Evolutionary conservation across 2,888 invertebrate genomes (phyloP).

Genomic region (Mesochorus sp.): DNA sequence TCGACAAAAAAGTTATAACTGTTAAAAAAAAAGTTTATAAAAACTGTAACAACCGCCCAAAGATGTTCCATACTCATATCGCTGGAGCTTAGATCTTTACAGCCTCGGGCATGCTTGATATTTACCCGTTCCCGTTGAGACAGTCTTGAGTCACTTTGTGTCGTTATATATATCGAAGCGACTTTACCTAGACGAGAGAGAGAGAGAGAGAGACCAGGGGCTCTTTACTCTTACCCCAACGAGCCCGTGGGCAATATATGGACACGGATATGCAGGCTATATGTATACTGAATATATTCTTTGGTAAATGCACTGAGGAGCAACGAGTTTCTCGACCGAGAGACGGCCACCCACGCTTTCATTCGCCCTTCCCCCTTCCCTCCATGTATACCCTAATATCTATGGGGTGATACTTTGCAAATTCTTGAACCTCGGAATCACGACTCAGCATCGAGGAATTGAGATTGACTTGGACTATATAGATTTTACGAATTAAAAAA

Average conservation of each 20-base stretch:
- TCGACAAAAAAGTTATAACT: no score
- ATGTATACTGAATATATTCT: constrained; percentile 13
- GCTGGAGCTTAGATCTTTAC: neutral
- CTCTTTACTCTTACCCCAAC: constrained; percentile 49
- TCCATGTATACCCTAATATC: constrained; percentile 8
- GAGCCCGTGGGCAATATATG: constrained; percentile 3
- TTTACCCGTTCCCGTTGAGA: constrained; percentile 59
- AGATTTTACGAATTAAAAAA: neutral
- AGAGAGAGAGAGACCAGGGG: no score
- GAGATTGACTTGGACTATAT: neutral
- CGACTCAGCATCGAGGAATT: neutral
- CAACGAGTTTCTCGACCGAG: constrained; percentile 44
- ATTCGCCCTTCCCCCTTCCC: constrained; percentile 21
- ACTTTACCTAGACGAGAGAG: constrained; percentile 28
- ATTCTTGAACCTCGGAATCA: constrained; percentile 1
- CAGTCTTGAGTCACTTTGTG: constrained; percentile 41
- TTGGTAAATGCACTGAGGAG: neutral
- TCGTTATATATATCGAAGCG: constrained; percentile 17
- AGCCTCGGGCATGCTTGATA: constrained; percentile 52
- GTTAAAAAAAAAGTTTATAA: no score
- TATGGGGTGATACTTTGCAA: neutral
- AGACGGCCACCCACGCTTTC: constrained; percentile 68
- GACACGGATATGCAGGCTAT: constrained; percentile 3
- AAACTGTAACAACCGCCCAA: no score
- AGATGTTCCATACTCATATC: neutral